Evolutionary conservation across 2,113 vertebrate species (phyloP).

Genomic region (Puntigrus tetrazona): DNA sequence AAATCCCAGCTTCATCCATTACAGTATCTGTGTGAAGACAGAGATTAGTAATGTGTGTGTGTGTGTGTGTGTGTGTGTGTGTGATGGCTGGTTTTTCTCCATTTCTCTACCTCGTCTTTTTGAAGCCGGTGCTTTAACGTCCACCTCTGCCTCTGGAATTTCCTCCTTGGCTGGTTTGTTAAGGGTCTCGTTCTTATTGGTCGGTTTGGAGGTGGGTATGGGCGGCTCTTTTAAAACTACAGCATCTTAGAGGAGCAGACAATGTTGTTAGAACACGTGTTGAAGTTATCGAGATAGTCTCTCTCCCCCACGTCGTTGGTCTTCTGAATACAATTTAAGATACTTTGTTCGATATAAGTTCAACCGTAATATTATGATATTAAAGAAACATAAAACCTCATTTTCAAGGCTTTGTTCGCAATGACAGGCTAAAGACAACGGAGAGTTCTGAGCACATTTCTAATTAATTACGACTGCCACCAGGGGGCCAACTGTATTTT

Average conservation of each 20-base stretch:
- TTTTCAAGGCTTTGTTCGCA: neutral
- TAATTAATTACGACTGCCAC: too few relatives aligned
- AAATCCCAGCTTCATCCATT: constrained; percentile 46
- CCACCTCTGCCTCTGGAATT: constrained; percentile 57
- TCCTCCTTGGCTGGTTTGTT: constrained; percentile 40
- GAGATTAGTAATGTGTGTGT: neutral
- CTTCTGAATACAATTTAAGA: too few relatives aligned
- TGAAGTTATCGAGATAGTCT: too few relatives aligned
- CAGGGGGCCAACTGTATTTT: too few relatives aligned
- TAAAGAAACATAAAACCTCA: neutral
- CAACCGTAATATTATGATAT: too few relatives aligned
- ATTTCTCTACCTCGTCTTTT: constrained; percentile 54
- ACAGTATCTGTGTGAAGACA: constrained; percentile 59
- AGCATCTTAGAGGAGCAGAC: constrained; percentile 10
- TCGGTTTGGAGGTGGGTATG: neutral
- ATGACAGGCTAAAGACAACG: neutral
- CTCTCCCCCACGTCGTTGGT: too few relatives aligned
- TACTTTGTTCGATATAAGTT: too few relatives aligned
- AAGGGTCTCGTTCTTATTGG: constrained; percentile 25
- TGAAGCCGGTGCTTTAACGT: constrained; percentile 54
- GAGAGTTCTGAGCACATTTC: neutral
- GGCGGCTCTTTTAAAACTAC: neutral
- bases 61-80: neutral
- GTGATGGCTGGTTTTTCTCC: neutral
- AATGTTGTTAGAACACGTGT: neutral